These are phyloP conservation scores for Dermatemys mawii DNA, from an alignment of 2,113 vertebrate genomes.

Conservation along the genomic window DNA sequence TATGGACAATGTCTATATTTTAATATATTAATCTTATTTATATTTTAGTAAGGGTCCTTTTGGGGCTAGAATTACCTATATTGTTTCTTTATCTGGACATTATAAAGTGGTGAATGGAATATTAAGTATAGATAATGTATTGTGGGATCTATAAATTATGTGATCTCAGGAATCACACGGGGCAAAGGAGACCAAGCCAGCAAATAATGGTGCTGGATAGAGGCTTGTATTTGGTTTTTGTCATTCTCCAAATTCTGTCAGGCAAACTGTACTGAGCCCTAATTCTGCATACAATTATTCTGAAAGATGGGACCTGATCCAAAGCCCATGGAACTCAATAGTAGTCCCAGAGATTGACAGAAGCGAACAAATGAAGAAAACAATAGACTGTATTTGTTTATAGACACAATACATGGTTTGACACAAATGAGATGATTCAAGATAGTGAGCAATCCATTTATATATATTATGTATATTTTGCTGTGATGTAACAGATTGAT, in stretches of 20 bases:
- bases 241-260: background rate
- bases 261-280: background rate
- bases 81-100: background rate
- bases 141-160: background rate
- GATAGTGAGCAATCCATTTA: background rate
- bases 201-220: background rate
- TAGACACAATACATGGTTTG: background rate
- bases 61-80: background rate
- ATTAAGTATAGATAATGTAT: background rate
- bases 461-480: background rate
- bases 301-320: background rate
- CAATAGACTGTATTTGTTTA: background rate
- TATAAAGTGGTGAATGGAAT: background rate
- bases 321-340: background rate
- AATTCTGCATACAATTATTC: background rate
- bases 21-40: background rate
- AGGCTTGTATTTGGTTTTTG: background rate
- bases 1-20: background rate
- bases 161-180: background rate
- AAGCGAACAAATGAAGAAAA: background rate
- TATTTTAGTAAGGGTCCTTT: background rate
- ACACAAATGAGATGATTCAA: background rate
- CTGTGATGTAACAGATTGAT: background rate
- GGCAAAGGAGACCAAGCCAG: background rate
- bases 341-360: background rate